Percentiles rank a stretch among this genome's conserved stretches.
Conservation (phyloP, 2,797 vertebrate genomes). For the Glyptemys insculpta region DNA sequence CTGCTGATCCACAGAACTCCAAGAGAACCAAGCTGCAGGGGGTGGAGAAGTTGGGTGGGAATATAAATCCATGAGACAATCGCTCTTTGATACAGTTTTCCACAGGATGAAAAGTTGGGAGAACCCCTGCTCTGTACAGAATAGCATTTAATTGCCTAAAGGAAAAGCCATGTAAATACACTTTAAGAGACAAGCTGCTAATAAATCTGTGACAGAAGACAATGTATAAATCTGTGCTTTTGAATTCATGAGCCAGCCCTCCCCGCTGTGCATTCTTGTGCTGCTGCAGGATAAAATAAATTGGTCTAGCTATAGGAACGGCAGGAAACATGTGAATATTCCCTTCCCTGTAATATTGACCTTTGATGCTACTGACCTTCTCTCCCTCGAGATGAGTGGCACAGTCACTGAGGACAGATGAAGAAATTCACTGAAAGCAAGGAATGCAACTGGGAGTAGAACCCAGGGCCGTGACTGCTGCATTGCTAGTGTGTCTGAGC, state of each 20-base stretch:
- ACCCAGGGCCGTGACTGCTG: background rate
- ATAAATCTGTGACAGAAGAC: slow-evolving; percentile 72
- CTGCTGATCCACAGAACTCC: background rate
- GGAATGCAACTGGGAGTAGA: background rate
- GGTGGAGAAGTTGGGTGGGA: background rate
- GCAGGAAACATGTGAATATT: slow-evolving; percentile 68
- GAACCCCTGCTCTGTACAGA: slow-evolving; percentile 35
- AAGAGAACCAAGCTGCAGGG: background rate
- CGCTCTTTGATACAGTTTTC: background rate
- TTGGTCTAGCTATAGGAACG: slow-evolving; percentile 53
- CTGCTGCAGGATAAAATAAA: slow-evolving; percentile 74
- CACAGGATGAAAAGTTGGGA: background rate
- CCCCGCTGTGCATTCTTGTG: slow-evolving; percentile 62
- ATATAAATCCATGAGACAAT: background rate
- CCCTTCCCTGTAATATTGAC: slow-evolving; percentile 52
- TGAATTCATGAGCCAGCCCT: slow-evolving; percentile 72
- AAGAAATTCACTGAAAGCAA: slow-evolving; percentile 8
- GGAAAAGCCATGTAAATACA: slow-evolving; percentile 53
- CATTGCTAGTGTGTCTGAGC: background rate
- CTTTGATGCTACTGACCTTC: slow-evolving; percentile 11
- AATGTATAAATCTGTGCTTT: slow-evolving; percentile 60
- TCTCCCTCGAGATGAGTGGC: background rate
- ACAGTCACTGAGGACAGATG: slow-evolving; percentile 8
- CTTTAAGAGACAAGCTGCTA: slow-evolving; percentile 58
- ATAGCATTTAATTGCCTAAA: slow-evolving; percentile 52